Base-by-base conservation (phyloP, 2,113 vertebrate species). In the Planiliza haematocheilus region DNA sequence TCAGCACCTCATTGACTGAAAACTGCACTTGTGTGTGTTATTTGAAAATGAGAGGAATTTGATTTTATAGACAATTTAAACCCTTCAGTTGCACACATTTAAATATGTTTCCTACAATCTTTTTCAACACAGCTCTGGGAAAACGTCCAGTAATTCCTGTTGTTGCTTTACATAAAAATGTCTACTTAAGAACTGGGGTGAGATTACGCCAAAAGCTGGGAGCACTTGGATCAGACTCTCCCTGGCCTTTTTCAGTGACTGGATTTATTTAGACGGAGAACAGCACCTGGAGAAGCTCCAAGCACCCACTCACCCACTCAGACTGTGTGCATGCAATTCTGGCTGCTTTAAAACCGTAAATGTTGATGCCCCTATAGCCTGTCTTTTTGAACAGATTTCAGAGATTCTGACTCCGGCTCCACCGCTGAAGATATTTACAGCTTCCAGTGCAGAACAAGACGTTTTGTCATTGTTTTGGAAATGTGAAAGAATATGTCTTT, bases 51-150 rank as follows among this genome's bases (percentile, higher is more conserved):
- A 72, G 70, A 50, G 82, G 82, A 85, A 89, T 89, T 70, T 20
- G 77, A 91, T 92, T 93, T 92, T 89, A 91, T 90, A 92, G 83
- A 90, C 89, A 66, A 88, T 93, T 92, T 91, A 89, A 92, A 88
- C 63, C 56, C 86, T 87, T 79, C 45, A 77, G 84, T 81, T 76
- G 73, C 78, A 84, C 74, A 70, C 57, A 82, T 89, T 92, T 86
- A 73, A 86, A 84, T 80, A 46, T 89, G 90, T 91, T 92, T 94
- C 92, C 91, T 94, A 71, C 81, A 91, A 92, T 93, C 86, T 85
- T 83, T 81, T 88, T 93, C 82, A 92, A 83, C 89, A 90, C 71
- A 80, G 82, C 70, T 74, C 77, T 79, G 83, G 86, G 88, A 92
- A 61, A 81, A 77, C 71, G 77, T 87, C 86, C 84, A 89, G 81